Evolutionary conservation across 2,113 vertebrate species (phyloP).

Genomic region (Candoia aspera): DNA sequence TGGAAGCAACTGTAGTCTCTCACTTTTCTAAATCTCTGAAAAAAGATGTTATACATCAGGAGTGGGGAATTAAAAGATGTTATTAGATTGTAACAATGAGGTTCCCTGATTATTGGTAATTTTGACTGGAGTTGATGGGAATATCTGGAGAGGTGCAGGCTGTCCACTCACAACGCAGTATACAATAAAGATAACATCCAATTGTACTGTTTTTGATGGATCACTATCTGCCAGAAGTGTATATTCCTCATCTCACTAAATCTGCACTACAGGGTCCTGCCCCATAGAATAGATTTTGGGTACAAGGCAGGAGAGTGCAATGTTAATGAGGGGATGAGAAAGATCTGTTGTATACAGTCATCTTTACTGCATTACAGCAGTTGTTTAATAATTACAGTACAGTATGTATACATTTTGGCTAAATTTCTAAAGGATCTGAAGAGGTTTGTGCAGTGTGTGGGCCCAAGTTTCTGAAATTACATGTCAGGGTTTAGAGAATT

Average conservation of each 20-base stretch:
- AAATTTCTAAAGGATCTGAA: neutral
- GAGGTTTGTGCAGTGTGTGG: neutral
- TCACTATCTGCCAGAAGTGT: neutral
- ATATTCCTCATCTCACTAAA: neutral
- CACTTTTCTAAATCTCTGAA: too few species aligned
- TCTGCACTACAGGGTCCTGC: neutral
- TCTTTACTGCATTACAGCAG: neutral
- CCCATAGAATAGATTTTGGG: neutral
- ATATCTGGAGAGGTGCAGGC: too few species aligned
- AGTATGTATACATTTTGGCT: neutral
- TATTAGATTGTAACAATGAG: too few species aligned
- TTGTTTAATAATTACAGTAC: neutral
- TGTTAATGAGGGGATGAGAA: neutral
- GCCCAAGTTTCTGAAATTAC: neutral
- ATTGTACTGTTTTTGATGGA: too few species aligned
- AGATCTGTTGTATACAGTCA: neutral
- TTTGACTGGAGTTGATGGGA: too few species aligned
- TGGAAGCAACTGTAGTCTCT: too few species aligned
- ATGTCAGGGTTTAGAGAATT: neutral
- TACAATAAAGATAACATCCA: too few species aligned
- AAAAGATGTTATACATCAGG: too few species aligned
- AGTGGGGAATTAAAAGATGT: too few species aligned
- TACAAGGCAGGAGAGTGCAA: neutral
- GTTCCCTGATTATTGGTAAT: too few species aligned
- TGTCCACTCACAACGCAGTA: too few species aligned